These are phyloP conservation scores for Rhagoletis pomonella DNA, from an alignment of 1,140 invertebrate species.

Conservation along the genomic window DNA sequence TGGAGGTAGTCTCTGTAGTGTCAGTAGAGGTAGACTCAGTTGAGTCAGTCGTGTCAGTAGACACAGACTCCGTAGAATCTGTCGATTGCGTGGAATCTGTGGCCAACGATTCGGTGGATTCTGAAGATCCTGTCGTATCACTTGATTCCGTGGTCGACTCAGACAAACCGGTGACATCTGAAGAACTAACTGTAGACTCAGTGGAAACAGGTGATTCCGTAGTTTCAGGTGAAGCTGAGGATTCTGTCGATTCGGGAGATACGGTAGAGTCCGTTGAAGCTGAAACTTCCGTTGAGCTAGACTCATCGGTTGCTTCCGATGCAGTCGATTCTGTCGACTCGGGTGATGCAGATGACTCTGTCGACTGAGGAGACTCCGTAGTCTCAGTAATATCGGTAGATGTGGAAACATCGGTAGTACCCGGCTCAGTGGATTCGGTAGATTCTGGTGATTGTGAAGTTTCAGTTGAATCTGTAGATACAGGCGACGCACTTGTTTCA, in stretches of 20 bases:
- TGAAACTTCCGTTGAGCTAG: too few species aligned
- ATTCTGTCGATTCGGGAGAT: not conserved
- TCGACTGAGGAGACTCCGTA: conserved; percentile 61
- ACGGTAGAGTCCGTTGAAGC: not conserved
- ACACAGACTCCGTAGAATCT: conserved; percentile 45
- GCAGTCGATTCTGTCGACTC: conserved; percentile 59
- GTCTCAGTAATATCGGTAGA: conserved; percentile 57
- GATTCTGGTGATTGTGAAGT: conserved; percentile 32
- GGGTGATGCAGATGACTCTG: conserved; percentile 58
- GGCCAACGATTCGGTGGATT: conserved; percentile 55
- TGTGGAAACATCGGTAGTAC: not conserved
- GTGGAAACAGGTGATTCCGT: conserved; percentile 29
- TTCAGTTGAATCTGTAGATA: not conserved
- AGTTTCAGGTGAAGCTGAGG: not conserved
- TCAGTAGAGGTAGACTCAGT: conserved; percentile 57
- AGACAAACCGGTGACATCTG: conserved; percentile 56
- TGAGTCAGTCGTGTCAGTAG: conserved; percentile 58
- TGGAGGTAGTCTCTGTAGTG: conserved; percentile 55
- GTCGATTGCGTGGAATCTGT: conserved; percentile 60
- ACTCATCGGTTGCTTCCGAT: conserved; percentile 58
- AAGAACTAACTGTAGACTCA: conserved; percentile 55
- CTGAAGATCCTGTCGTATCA: conserved; percentile 57
- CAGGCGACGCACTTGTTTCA: not conserved
- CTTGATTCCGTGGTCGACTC: conserved; percentile 55
- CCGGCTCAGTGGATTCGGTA: conserved; percentile 56